Base-by-base conservation (phyloP, 2,113 vertebrate genomes). In the Oreochromis tanganicae region DNA sequence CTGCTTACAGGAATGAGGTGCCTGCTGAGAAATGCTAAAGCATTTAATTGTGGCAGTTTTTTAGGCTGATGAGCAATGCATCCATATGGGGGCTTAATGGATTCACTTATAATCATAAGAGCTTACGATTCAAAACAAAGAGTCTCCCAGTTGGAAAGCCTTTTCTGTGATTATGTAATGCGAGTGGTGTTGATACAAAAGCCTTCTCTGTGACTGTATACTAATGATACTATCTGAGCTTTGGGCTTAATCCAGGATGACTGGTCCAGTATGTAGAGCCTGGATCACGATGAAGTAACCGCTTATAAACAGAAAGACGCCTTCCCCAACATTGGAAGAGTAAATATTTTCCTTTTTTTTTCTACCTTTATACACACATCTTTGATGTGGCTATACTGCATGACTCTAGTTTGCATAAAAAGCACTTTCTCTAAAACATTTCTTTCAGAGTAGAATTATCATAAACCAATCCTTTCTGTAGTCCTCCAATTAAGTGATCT, bases 21-120 rank as follows among this genome's bases (percentile, higher is more conserved):
- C 38, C 63, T n/a, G 13, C 80, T 78, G 78, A 61, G 79, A 86
- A 87, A 89, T n/a, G 4, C 48, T 78, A 85, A 85, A 83, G 50
- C 84, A 8, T 87, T 87, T 87, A 92, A 90, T 92, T 80, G 83
- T 88, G 78, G 79, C 52, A 85, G 81, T 88, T 89, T 81, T 94
- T 92, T 43, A 14, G 56, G 46, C 84, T 38, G 88, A 27, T 84
- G 87, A 92, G 89, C 91, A 94, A 83, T 86, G 46, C 61, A 56
- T 87, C 87, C 87, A 85, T 92, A 85, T 73, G 85, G 86, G 17
- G 85, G 79, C 68, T 92, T 92, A 92, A 93, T 92, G 85, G 89
- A 92, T 92, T 90, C 85, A 82, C 86, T 85, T 83, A 52, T 81
- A 90, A 91, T 89, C 90, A 82, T 80, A 82, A 24, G 9, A 73